Evolutionary conservation across 2,888 invertebrate genomes (phyloP).

Genomic region (Hypomecis punctinalis): DNA sequence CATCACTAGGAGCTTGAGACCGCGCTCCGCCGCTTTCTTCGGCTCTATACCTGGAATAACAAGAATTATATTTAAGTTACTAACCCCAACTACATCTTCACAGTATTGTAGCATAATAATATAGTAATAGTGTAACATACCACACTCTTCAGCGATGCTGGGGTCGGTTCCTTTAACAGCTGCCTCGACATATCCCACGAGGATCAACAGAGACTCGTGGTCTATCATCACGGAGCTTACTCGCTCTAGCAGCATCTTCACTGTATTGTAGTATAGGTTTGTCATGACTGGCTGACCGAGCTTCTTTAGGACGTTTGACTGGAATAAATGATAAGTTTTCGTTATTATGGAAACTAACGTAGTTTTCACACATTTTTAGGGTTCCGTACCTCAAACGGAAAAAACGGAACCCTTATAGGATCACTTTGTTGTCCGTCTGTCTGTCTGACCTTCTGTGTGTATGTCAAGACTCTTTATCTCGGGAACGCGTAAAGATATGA

Average conservation of each 20-base stretch:
- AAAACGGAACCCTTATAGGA: too few species aligned
- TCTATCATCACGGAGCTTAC: conserved; percentile 99
- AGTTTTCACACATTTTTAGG: too few species aligned
- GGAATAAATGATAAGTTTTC: conserved; percentile 47
- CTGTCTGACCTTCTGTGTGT: too few species aligned
- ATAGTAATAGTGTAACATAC: too few species aligned
- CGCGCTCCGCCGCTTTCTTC: conserved; percentile 94
- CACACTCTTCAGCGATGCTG: conserved; percentile 74
- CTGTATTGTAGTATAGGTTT: conserved; percentile 97
- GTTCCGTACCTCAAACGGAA: too few species aligned
- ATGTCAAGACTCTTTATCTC: too few species aligned
- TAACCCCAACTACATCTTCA: too few species aligned
- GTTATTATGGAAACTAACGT: too few species aligned
- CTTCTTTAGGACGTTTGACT: conserved; percentile 94
- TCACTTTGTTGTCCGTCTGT: too few species aligned
- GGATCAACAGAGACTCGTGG: conserved; percentile 92
- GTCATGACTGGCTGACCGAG: conserved; percentile 97
- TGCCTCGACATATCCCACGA: conserved; percentile 87
- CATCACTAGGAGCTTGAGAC: conserved; percentile 94
- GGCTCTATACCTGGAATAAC: conserved; percentile 89
- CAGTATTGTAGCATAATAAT: conserved; percentile 25
- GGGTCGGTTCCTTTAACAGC: conserved; percentile 85
- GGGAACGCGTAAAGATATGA: too few species aligned
- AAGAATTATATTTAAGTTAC: background rate
- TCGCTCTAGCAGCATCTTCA: conserved; percentile 97